Evolutionary conservation across 2,888 invertebrate species (phyloP).

Genomic region (Drosophila mulleri): DNA sequence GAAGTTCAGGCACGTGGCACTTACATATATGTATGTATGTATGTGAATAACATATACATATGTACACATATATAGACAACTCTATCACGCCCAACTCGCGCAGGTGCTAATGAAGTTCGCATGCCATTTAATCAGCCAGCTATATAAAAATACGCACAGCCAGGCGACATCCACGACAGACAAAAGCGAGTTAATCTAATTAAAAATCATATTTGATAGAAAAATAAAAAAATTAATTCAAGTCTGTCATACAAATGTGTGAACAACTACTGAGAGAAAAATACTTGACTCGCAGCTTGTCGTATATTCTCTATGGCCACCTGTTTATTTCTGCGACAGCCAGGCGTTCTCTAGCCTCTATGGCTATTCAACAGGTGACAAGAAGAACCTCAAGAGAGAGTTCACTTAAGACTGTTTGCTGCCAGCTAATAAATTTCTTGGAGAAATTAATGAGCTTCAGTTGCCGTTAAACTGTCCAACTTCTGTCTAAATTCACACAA

Average conservation of each 20-base stretch:
- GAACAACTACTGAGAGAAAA: background rate
- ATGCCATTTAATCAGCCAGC: conserved; percentile 57
- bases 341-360: background rate
- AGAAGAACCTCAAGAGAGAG: background rate
- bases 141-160: conserved; percentile 32
- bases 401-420: background rate
- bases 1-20: conserved; percentile 58
- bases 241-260: background rate
- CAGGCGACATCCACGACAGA: conserved; percentile 9
- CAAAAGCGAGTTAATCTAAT: conserved; percentile 27
- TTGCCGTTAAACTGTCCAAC: conserved; percentile 3
- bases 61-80: background rate
- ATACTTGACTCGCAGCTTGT: background rate
- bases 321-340: background rate
- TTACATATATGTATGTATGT: background rate
- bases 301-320: background rate
- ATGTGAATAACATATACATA: background rate
- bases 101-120: conserved; percentile 62
- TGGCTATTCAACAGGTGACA: background rate
- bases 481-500: background rate
- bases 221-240: conserved; percentile 13
- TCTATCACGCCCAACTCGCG: conserved; percentile 28
- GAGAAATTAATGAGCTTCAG: background rate
- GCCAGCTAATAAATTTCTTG: background rate
- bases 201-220: conserved; percentile 12